Conservation (phyloP, 2,888 invertebrate genomes). For the Pristionchus maxplancki region DNA sequence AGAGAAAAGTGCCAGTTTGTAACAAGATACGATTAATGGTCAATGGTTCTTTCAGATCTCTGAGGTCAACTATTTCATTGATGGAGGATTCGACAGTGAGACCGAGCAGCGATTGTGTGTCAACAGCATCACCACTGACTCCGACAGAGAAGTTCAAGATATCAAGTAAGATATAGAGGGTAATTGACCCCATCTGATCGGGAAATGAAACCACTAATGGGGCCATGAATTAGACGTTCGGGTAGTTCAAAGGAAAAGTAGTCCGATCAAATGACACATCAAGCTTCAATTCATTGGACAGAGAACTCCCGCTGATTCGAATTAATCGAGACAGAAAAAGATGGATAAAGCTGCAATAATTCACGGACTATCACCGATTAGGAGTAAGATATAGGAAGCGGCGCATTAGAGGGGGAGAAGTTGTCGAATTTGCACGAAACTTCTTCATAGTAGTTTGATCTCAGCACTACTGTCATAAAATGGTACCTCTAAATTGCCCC, state of each 20-base stretch:
- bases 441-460: neutral
- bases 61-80: constrained; percentile 7
- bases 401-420: neutral
- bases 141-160: neutral
- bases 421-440: neutral
- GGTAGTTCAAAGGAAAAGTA: neutral
- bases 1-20: too few species aligned
- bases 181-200: neutral
- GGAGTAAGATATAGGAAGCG: neutral
- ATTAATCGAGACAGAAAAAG: neutral
- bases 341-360: neutral
- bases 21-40: too few species aligned
- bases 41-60: neutral
- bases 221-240: neutral
- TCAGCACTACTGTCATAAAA: neutral
- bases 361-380: neutral
- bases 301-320: neutral
- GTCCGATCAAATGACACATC: too few species aligned
- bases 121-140: neutral
- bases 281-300: neutral
- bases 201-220: too few species aligned
- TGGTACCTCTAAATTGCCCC: neutral
- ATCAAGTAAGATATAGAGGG: neutral
- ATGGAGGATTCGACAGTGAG: constrained; percentile 31
- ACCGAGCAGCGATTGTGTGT: neutral